phyloP scores from a whole-genome alignment of 2,797 vertebrate species.

The Enteromius mattozi region DNA sequence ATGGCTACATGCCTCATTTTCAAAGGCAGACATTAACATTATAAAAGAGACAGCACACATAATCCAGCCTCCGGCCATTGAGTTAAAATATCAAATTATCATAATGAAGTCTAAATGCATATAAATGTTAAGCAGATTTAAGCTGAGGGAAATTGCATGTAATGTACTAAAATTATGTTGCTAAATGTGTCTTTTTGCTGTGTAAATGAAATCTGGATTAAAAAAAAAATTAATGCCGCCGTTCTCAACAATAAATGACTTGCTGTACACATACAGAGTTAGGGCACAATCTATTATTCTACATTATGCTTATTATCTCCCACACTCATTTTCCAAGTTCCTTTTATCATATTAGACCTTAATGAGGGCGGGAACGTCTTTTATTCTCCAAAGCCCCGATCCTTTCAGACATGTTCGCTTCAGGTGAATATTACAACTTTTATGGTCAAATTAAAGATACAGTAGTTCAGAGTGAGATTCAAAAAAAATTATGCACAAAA shows the following conservation, averaged over 20 bases:
- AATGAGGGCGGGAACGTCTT: slow-evolving; percentile 53
- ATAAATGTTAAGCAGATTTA: slow-evolving; percentile 80
- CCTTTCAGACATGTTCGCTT: slow-evolving; percentile 62
- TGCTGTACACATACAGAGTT: slow-evolving; percentile 16
- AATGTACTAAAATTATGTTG: slow-evolving; percentile 52
- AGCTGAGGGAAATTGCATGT: slow-evolving; percentile 61
- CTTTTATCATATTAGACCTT: slow-evolving; percentile 59
- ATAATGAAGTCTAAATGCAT: slow-evolving; percentile 84
- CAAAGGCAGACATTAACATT: slow-evolving; percentile 80
- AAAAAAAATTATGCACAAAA: slow-evolving; percentile 70
- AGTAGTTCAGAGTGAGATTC: slow-evolving; percentile 68
- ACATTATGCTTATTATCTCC: slow-evolving; percentile 28
- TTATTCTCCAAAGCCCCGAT: slow-evolving; percentile 49
- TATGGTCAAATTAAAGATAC: slow-evolving; percentile 72
- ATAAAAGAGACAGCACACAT: slow-evolving; percentile 72
- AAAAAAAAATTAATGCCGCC: neutral
- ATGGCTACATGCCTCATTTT: slow-evolving; percentile 81
- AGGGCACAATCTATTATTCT: slow-evolving; percentile 40
- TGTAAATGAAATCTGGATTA: slow-evolving; percentile 42
- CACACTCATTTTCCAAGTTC: slow-evolving; percentile 46
- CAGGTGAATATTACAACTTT: slow-evolving; percentile 68
- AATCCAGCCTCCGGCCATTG: slow-evolving; percentile 79
- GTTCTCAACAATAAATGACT: slow-evolving; percentile 21
- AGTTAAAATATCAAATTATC: slow-evolving; percentile 84
- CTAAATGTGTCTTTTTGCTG: slow-evolving; percentile 47